A percentile compares a stretch with the other conserved stretches of the same genome.
These are phyloP conservation scores for Halcyon malimbica DNA, from an alignment of 2,113 vertebrate genomes.

Conservation along the genomic window DNA sequence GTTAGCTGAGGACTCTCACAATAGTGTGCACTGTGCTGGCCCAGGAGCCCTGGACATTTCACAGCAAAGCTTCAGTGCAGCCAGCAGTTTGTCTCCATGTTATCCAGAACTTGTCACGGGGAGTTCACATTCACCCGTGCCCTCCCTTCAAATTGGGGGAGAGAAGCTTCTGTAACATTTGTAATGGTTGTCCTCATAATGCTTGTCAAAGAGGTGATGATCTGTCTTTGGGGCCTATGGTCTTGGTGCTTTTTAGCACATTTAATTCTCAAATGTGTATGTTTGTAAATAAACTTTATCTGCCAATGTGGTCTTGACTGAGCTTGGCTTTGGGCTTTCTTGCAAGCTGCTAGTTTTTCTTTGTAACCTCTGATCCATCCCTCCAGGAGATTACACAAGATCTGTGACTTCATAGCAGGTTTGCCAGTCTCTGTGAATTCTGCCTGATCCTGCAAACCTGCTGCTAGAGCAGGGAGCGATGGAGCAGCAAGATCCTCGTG, in stretches of 20 bases:
- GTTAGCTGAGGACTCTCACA: not conserved
- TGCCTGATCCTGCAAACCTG: not conserved
- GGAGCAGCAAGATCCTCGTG: not conserved
- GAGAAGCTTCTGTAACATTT: not conserved
- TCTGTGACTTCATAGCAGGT: not conserved
- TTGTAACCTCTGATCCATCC: not conserved
- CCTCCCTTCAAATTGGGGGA: not conserved
- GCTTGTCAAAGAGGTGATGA: not conserved
- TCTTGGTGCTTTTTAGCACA: not conserved
- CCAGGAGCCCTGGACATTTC: not conserved
- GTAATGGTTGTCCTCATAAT: not conserved
- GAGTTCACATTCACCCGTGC: not conserved
- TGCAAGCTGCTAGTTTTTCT: not conserved
- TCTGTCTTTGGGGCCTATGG: conserved; percentile 32
- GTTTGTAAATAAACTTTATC: conserved; percentile 47
- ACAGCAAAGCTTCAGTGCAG: not conserved
- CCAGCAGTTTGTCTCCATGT: not conserved
- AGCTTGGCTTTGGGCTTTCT: not conserved
- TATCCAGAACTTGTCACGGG: not conserved
- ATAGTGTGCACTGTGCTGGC: not conserved
- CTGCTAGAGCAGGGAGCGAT: not conserved
- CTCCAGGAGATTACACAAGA: not conserved
- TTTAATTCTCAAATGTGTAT: not conserved
- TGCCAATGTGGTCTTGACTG: not conserved
- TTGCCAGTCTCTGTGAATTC: not conserved